A percentile compares a stretch with the other conserved stretches of the same genome.
phyloP scores from a whole-genome alignment of 2,888 invertebrate genomes.

The Drosophila meridiana region DNA sequence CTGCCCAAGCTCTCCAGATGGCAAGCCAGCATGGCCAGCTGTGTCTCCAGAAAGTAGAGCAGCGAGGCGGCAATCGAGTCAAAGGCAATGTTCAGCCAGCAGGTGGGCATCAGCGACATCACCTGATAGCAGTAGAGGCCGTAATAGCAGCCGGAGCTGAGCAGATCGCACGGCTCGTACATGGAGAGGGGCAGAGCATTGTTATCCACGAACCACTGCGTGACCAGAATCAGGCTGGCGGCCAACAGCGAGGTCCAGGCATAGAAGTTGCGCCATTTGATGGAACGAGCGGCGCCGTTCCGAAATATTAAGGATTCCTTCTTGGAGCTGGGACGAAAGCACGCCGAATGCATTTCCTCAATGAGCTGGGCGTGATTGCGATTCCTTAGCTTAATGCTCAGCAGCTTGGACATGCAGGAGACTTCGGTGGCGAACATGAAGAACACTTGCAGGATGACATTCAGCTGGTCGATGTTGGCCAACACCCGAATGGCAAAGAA shows the following conservation, averaged over 20 bases:
- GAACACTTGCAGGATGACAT: constrained; percentile 70
- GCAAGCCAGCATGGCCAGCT: constrained; percentile 67
- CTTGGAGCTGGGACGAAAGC: constrained; percentile 33
- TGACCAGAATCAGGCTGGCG: constrained; percentile 48
- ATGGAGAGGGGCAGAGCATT: constrained; percentile 59
- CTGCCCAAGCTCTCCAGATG: constrained; percentile 65
- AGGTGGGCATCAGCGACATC: constrained; percentile 55
- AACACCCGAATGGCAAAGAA: constrained; percentile 65
- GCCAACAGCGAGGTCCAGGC: constrained; percentile 43
- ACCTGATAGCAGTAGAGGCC: constrained; percentile 58
- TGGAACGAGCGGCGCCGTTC: constrained; percentile 21
- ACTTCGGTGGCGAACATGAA: constrained; percentile 72
- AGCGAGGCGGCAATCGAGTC: constrained; percentile 66
- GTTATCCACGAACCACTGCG: constrained; percentile 47
- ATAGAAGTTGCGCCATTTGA: constrained; percentile 61
- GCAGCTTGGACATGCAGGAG: constrained; percentile 63
- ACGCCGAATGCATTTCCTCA: constrained; percentile 36
- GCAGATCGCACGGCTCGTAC: constrained; percentile 65
- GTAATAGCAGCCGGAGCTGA: constrained; percentile 44
- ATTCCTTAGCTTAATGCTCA: constrained; percentile 45
- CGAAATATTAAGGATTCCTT: constrained; percentile 45
- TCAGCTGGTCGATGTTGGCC: constrained; percentile 54
- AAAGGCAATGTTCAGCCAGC: constrained; percentile 73
- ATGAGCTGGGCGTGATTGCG: constrained; percentile 37
- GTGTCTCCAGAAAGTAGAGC: constrained; percentile 60